Conservation (phyloP, 2,797 vertebrate genomes). For the Channallabes apus region DNA sequence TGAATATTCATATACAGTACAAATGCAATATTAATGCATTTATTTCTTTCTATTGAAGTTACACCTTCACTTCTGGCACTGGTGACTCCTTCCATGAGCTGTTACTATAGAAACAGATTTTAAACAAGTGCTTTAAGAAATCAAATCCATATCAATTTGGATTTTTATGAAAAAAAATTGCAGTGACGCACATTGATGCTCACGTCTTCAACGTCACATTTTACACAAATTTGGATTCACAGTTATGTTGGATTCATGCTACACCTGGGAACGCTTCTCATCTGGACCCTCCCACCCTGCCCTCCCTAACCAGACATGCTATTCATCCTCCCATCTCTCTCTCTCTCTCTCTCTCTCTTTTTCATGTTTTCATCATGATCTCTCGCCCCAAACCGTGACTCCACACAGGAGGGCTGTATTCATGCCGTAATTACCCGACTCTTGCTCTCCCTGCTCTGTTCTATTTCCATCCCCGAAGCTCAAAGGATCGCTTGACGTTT, state of each 20-base stretch:
- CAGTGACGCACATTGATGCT: not conserved
- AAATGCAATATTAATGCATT: not conserved
- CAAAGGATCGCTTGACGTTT: slow-evolving; percentile 3
- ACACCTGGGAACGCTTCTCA: slow-evolving; percentile 13
- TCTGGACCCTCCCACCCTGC: not conserved
- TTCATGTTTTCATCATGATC: slow-evolving; percentile 8
- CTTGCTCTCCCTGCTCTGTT: not conserved
- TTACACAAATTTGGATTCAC: not conserved
- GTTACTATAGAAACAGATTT: not conserved
- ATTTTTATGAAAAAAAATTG: not conserved
- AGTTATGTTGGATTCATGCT: not conserved
- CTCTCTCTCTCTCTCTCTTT: slow-evolving; percentile 22
- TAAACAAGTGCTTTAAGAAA: not conserved
- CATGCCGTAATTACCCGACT: slow-evolving; percentile 39
- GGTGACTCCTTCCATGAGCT: not conserved
- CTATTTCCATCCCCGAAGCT: slow-evolving; percentile 32
- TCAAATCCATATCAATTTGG: not conserved
- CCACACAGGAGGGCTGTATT: slow-evolving; percentile 25
- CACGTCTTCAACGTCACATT: not conserved
- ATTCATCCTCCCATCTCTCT: not conserved
- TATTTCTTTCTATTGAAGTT: not conserved
- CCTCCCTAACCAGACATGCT: not conserved
- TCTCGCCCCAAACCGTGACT: slow-evolving; percentile 2
- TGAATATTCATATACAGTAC: not conserved
- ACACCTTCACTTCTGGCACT: not conserved